These are phyloP conservation scores for Aleiodes testaceus DNA, from an alignment of 2,888 invertebrate species.

Conservation along the genomic window DNA sequence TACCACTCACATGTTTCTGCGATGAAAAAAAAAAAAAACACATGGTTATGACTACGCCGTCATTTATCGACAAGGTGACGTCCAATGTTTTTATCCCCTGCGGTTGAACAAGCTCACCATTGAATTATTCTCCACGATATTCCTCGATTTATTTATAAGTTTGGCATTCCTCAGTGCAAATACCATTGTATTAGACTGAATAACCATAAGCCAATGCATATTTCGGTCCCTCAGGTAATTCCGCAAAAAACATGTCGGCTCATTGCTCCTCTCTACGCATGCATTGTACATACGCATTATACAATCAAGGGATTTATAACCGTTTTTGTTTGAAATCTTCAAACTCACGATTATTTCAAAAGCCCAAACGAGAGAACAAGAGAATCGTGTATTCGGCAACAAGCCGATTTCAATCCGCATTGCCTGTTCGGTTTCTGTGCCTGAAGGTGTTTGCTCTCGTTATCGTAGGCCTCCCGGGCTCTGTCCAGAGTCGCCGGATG, in stretches of 20 bases:
- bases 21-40: conserved; percentile 8
- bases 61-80: conserved; percentile 32
- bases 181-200: conserved; percentile 23
- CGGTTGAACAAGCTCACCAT: neutral
- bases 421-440: conserved; percentile 47
- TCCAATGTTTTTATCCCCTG: neutral
- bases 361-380: neutral
- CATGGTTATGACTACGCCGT: conserved; percentile 15
- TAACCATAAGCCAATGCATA: conserved; percentile 28
- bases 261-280: neutral
- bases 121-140: too few species aligned
- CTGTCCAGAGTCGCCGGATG: conserved; percentile 34
- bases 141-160: neutral
- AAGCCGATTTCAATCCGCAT: conserved; percentile 50
- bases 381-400: conserved; percentile 22
- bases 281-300: too few species aligned
- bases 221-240: conserved; percentile 45
- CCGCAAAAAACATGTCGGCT: conserved; percentile 31
- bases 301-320: too few species aligned
- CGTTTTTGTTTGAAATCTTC: too few species aligned
- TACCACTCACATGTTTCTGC: neutral
- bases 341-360: too few species aligned
- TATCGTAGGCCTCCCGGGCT: conserved; percentile 46
- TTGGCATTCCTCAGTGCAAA: neutral
- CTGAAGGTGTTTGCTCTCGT: conserved; percentile 53